These are phyloP conservation scores for Bembecia ichneumoniformis DNA, from an alignment of 2,888 invertebrate genomes.

Conservation along the genomic window DNA sequence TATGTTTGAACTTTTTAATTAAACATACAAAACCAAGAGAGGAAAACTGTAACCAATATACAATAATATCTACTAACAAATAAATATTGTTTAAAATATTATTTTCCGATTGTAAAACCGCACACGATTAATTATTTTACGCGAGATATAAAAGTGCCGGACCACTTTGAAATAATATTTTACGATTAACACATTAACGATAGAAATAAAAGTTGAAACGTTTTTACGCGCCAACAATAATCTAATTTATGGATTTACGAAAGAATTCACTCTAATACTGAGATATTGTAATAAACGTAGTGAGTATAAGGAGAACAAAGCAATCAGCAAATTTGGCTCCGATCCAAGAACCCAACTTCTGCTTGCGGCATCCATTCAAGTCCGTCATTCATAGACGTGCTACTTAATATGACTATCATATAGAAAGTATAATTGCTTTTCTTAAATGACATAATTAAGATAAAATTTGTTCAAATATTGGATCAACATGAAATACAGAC, in stretches of 20 bases:
- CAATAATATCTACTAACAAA: too few relatives aligned
- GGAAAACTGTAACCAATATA: too few relatives aligned
- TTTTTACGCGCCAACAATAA: not conserved
- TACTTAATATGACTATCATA: too few relatives aligned
- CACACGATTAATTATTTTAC: too few relatives aligned
- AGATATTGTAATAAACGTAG: not conserved
- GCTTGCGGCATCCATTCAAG: not conserved
- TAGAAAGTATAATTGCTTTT: too few relatives aligned
- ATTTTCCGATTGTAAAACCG: too few relatives aligned
- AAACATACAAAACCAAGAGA: too few relatives aligned
- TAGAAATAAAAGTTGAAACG: not conserved
- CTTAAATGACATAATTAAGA: too few relatives aligned
- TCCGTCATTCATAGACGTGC: not conserved
- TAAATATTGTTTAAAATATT: too few relatives aligned
- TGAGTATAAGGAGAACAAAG: not conserved
- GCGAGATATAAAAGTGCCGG: not conserved
- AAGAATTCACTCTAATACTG: not conserved
- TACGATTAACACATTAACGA: not conserved
- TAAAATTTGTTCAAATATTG: too few relatives aligned
- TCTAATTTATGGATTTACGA: not conserved
- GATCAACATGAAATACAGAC: too few relatives aligned
- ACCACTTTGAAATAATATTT: not conserved
- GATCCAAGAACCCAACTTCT: not conserved
- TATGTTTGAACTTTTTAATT: too few relatives aligned
- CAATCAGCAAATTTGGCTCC: not conserved